phyloP scores from a whole-genome alignment of 2,797 vertebrate species.

The Sciurus carolinensis region DNA sequence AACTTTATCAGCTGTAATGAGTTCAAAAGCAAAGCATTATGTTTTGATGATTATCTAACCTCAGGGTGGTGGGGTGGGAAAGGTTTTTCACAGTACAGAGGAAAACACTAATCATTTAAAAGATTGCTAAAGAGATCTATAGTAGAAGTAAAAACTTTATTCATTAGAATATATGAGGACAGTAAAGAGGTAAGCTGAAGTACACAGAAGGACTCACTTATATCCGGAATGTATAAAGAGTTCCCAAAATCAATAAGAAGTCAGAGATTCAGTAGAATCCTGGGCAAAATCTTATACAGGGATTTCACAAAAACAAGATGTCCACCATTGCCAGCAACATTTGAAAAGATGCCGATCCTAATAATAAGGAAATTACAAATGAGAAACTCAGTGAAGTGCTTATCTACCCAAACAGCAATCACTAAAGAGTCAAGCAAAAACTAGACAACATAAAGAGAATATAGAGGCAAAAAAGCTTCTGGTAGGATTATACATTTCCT shows the following conservation, averaged over 20 bases:
- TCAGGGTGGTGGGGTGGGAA: neutral
- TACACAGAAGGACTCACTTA: neutral
- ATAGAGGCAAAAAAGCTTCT: neutral
- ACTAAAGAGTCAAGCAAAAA: neutral
- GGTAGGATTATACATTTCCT: neutral
- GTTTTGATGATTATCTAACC: neutral
- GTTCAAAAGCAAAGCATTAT: neutral
- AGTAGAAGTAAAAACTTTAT: neutral
- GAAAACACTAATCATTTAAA: neutral
- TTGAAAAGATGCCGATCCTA: neutral
- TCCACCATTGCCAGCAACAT: neutral
- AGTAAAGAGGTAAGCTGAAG: neutral
- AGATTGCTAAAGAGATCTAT: neutral
- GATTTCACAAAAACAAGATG: neutral
- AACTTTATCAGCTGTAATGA: neutral
- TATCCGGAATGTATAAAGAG: neutral
- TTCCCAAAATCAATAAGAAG: neutral
- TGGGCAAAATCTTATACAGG: neutral
- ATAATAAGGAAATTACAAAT: neutral
- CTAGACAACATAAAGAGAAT: neutral
- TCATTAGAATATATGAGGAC: neutral
- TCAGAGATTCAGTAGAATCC: neutral
- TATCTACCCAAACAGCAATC: neutral
- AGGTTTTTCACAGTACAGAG: neutral
- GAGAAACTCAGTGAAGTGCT: neutral